Base-by-base conservation (phyloP, 2,113 vertebrate species). In the Gavialis gangeticus region DNA sequence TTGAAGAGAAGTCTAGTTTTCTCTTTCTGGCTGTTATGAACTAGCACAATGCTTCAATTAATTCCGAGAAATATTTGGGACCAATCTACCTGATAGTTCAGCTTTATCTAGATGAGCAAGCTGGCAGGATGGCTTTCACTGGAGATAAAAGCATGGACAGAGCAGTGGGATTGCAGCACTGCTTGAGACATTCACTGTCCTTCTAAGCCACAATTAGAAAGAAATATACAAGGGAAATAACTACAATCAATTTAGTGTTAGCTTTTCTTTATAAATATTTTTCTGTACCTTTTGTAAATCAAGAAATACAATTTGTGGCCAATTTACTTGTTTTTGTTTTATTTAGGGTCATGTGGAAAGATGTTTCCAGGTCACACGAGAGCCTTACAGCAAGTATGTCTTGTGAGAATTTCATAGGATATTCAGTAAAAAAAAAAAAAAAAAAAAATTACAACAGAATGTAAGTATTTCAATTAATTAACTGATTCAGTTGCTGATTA, bases 281-380 rank as follows among this genome's bases (percentile, higher is more conserved):
- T 94, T 2, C 22, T 96, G 17, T 94, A 89, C 14, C 9, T 94
- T 97, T 95, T 94, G 22, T 84, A 94, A 96, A 95, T 93, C 95
- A 96, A 95, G 17, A 91, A 0, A 89, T 55, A 3, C 8, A 62
- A 46, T 82, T 78, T 81, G 37, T 6, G n/a, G 1, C 83, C 89
- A 5, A 30, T 37, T 79, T 73, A 85, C 6, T 13, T 16, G 21
- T 27, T 84, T 84, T 37, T 1, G 0, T 5, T 7, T 82, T 85
- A 34, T 66, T 10, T 75, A n/a, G 60, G 18, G 2, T 15, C 84
- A 5, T 3, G 59, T 0, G 0, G 64, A 12, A 66, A 59, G 81
- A 59, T 62, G 4, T 2, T 89, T 59, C 57, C 55, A 89, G 27
- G 12, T 67, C 64, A 59, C 3, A 18, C 19, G 17, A 37, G 30